phyloP scores from a whole-genome alignment of 2,888 invertebrate genomes.

The Monochamus alternatus region DNA sequence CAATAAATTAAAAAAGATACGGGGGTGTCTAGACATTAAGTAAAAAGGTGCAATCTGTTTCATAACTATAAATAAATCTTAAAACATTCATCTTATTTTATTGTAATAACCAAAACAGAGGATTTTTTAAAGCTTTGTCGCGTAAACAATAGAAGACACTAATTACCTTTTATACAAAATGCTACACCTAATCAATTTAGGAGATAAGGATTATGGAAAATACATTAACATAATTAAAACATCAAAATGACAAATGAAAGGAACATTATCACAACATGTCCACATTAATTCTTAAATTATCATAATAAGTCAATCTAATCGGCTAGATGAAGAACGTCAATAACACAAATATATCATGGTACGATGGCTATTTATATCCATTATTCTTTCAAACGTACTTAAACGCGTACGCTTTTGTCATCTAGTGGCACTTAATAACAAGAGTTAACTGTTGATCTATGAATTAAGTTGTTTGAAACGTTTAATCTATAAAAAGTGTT shows the following conservation, averaged over 20 bases:
- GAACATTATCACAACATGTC: conserved; percentile 36
- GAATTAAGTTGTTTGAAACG: not conserved
- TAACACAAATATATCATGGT: conserved; percentile 27
- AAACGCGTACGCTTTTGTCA: conserved; percentile 16
- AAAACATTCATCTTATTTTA: too few relatives aligned
- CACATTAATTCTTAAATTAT: conserved; percentile 39
- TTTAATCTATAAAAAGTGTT: too few relatives aligned
- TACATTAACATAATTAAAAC: conserved; percentile 36
- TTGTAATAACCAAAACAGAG: not conserved
- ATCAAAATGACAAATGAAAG: conserved; percentile 38
- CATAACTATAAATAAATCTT: too few relatives aligned
- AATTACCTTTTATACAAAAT: conserved; percentile 18
- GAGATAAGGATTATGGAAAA: conserved; percentile 19
- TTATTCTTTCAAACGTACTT: conserved; percentile 13
- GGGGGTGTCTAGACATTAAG: too few relatives aligned
- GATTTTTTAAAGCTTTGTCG: not conserved
- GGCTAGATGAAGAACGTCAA: conserved; percentile 26
- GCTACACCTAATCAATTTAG: conserved; percentile 6
- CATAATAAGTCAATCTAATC: conserved; percentile 41
- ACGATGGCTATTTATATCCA: conserved; percentile 19
- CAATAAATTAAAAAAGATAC: too few relatives aligned
- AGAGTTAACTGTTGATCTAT: conserved; percentile 21
- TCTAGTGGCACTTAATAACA: conserved; percentile 2
- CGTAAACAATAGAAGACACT: not conserved
- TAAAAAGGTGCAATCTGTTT: too few relatives aligned